Evolutionary conservation across 2,888 invertebrate genomes (phyloP).

Genomic region (Oxyteleia sp.): DNA sequence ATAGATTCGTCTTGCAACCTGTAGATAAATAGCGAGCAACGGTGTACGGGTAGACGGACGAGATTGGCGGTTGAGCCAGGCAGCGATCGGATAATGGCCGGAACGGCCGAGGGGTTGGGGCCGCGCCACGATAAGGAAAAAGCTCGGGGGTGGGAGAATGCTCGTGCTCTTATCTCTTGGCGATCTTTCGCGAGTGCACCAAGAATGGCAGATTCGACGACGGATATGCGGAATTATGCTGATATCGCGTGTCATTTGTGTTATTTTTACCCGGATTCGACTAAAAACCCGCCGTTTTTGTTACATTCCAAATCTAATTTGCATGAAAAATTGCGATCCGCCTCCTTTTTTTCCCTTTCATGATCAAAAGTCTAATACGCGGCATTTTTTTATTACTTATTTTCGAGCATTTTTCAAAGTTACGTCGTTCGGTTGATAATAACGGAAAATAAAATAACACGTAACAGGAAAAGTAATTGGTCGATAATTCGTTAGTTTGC

Average conservation of each 20-base stretch:
- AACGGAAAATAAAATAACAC: too few species aligned
- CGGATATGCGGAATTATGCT: slow-evolving; percentile 78
- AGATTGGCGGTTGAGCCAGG: slow-evolving; percentile 81
- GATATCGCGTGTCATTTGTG: slow-evolving; percentile 82
- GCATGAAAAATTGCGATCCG: slow-evolving; percentile 69
- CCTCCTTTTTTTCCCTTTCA: slow-evolving; percentile 30
- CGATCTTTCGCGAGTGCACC: slow-evolving; percentile 84
- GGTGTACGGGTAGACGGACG: slow-evolving; percentile 78
- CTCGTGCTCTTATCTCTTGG: slow-evolving; percentile 82
- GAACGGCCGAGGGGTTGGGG: slow-evolving; percentile 70
- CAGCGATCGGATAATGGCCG: slow-evolving; percentile 80
- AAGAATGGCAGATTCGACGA: slow-evolving; percentile 78
- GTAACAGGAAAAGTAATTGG: too few species aligned
- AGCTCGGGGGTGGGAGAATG: slow-evolving; percentile 75
- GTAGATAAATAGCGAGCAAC: slow-evolving; percentile 81
- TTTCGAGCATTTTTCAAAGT: slow-evolving; percentile 9
- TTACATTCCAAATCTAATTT: slow-evolving; percentile 72
- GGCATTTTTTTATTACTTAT: slow-evolving; percentile 12
- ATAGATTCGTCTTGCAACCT: slow-evolving; percentile 79
- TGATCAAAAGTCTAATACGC: slow-evolving; percentile 29
- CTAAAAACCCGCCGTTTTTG: slow-evolving; percentile 66
- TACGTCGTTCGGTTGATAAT: slow-evolving; percentile 16
- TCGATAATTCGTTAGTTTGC: not conserved
- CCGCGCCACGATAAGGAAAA: slow-evolving; percentile 65
- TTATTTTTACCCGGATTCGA: slow-evolving; percentile 78